Conservation (phyloP, 2,113 vertebrate genomes). For the Solenodon paradoxus region DNA sequence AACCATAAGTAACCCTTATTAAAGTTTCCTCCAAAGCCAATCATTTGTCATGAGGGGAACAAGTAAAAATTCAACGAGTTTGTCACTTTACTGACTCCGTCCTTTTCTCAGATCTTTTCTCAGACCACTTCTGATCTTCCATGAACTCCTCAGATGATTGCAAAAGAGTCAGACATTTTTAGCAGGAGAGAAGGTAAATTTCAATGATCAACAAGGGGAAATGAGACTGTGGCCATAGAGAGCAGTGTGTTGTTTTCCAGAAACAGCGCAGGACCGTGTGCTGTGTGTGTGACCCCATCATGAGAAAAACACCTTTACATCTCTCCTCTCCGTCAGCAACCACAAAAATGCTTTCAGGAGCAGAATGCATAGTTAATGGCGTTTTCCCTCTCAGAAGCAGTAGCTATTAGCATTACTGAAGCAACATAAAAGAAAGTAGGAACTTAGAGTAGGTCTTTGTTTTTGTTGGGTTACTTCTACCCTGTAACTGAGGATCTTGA, state of each 20-base stretch:
- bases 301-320: background rate
- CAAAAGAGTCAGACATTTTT: background rate
- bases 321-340: background rate
- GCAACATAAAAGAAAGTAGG: background rate
- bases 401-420: background rate
- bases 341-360: background rate
- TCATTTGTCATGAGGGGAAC: background rate
- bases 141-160: background rate
- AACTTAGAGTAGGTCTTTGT: too few species aligned
- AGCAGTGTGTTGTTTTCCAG: background rate
- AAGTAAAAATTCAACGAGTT: background rate
- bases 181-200: background rate
- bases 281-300: background rate
- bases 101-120: background rate
- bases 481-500: too few species aligned
- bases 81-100: background rate
- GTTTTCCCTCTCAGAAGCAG: background rate
- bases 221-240: background rate
- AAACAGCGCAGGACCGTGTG: background rate
- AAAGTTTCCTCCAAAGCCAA: background rate
- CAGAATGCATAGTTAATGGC: background rate
- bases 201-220: background rate
- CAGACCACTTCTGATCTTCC: background rate
- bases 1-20: background rate
- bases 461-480: too few species aligned